Conservation (phyloP, 2,888 invertebrate genomes). For the Chalcosyrphus nemorum region DNA sequence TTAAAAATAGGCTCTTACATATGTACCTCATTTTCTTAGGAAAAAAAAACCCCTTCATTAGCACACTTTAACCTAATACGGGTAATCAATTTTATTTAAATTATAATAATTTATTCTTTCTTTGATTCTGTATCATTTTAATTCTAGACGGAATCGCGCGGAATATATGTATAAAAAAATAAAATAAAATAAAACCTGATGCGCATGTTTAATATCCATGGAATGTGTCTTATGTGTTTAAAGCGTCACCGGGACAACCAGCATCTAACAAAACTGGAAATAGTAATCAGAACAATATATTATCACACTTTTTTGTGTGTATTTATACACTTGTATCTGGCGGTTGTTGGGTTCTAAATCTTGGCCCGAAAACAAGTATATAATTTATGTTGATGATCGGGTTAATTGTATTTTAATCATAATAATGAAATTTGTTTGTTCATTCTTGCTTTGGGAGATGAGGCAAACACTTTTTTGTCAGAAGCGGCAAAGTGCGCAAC, state of each 20-base stretch:
- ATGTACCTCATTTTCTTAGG: background rate
- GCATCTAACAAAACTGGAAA: slow-evolving; percentile 33
- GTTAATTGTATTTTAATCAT: slow-evolving; percentile 39
- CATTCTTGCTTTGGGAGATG: background rate
- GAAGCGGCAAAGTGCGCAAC: slow-evolving; percentile 9
- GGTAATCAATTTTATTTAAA: slow-evolving; percentile 18
- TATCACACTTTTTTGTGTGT: background rate
- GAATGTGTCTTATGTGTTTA: background rate
- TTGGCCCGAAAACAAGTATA: background rate
- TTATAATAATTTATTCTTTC: slow-evolving; percentile 52
- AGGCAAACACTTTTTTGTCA: background rate
- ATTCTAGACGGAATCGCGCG: slow-evolving; percentile 38
- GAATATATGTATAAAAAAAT: no score
- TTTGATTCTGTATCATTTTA: slow-evolving; percentile 43
- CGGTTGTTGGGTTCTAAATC: background rate
- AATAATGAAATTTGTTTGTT: background rate
- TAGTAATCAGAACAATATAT: slow-evolving; percentile 25
- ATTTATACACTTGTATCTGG: background rate
- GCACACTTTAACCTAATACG: slow-evolving; percentile 29
- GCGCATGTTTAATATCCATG: slow-evolving; percentile 29
- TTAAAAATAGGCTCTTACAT: slow-evolving; percentile 7
- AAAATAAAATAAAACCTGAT: slow-evolving; percentile 36
- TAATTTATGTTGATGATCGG: slow-evolving; percentile 28
- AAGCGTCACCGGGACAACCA: background rate
- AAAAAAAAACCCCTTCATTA: slow-evolving; percentile 9